phyloP scores from a whole-genome alignment of 2,113 vertebrate species.

The Megaceryle torquata region DNA sequence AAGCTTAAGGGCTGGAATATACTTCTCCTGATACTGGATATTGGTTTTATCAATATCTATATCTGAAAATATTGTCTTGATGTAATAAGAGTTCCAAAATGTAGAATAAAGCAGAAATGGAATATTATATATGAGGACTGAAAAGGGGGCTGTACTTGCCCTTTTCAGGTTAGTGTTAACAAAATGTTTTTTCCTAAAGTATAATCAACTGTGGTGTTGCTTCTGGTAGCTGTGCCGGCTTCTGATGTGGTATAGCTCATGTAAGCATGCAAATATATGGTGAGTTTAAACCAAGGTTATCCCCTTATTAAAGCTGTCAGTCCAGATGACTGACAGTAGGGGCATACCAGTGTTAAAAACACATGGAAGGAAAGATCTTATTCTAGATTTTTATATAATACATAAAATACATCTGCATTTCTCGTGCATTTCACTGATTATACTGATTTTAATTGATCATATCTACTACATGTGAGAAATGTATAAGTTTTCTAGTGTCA shows the following conservation, averaged over 20 bases:
- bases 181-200: neutral
- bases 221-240: neutral
- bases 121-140: neutral
- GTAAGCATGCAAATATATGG: neutral
- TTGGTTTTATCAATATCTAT: neutral
- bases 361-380: neutral
- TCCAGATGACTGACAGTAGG: neutral
- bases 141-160: neutral
- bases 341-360: neutral
- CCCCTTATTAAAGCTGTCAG: neutral
- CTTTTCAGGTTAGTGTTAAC: neutral
- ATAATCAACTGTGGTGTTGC: neutral
- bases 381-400: neutral
- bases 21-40: neutral
- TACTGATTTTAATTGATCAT: neutral
- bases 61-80: neutral
- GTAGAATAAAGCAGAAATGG: neutral
- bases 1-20: neutral
- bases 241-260: neutral
- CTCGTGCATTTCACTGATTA: neutral
- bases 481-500: neutral
- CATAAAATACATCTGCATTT: neutral
- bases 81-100: neutral
- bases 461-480: neutral
- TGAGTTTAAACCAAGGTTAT: constrained; percentile 31